phyloP scores from a whole-genome alignment of 1,140 invertebrate species.

The Procambarus virginalis region DNA sequence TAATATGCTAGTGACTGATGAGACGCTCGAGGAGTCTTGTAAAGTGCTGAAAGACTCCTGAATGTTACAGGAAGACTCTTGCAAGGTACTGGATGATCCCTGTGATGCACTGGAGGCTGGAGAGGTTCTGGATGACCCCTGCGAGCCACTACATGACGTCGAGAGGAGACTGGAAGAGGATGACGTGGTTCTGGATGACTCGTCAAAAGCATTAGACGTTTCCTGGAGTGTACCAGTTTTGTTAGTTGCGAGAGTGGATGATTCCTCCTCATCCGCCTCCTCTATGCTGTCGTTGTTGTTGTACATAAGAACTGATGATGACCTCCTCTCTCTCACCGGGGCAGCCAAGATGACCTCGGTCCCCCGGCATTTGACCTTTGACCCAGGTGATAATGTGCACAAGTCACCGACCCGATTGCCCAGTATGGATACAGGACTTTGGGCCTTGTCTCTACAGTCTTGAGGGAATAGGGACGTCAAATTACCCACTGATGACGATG shows the following conservation, averaged over 20 bases:
- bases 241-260: neutral
- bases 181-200: neutral
- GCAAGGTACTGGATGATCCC: neutral
- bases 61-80: neutral
- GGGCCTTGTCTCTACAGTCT: neutral
- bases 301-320: constrained; percentile 17
- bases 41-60: neutral
- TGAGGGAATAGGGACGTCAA: neutral
- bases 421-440: neutral
- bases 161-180: neutral
- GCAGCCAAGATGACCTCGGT: constrained; percentile 35
- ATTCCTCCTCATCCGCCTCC: constrained; percentile 23
- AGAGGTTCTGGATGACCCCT: neutral
- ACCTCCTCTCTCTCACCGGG: constrained; percentile 30
- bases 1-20: no score
- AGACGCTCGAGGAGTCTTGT: neutral
- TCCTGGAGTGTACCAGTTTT: neutral
- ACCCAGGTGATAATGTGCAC: neutral
- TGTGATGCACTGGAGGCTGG: neutral
- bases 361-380: neutral
- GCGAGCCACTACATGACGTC: neutral
- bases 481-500: constrained; percentile 33
- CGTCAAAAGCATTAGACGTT: neutral
- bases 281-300: constrained; percentile 43
- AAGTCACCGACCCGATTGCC: neutral